These are phyloP conservation scores for Hirtodrosophila confusa DNA, from an alignment of 2,888 invertebrate genomes.

Conservation along the genomic window DNA sequence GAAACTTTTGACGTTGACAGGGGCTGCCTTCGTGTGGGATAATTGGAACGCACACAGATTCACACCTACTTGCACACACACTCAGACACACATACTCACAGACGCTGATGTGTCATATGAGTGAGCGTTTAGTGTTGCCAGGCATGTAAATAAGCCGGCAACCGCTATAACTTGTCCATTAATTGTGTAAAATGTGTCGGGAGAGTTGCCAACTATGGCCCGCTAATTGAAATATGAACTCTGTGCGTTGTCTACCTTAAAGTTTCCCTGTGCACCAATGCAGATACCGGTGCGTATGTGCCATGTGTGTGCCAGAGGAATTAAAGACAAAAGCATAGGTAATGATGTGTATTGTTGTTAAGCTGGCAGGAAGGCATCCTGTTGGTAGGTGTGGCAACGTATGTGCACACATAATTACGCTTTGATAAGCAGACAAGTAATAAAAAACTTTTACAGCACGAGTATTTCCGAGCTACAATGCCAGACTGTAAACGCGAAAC, in stretches of 20 bases:
- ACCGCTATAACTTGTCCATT: constrained; percentile 35
- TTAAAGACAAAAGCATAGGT: constrained; percentile 62
- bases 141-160: constrained; percentile 55
- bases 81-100: constrained; percentile 6
- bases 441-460: constrained; percentile 50
- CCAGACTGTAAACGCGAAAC: constrained; percentile 65
- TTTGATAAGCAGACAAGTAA: constrained; percentile 77
- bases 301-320: constrained; percentile 33
- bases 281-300: constrained; percentile 48
- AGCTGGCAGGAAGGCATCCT: constrained; percentile 25
- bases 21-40: constrained; percentile 45
- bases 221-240: constrained; percentile 65
- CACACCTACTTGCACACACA: constrained; percentile 22
- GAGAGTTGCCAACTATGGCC: constrained; percentile 40
- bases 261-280: constrained; percentile 29
- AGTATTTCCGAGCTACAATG: constrained; percentile 46
- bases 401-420: constrained; percentile 71
- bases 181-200: constrained; percentile 62
- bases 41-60: constrained; percentile 64
- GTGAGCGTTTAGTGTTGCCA: constrained; percentile 58
- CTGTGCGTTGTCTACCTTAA: constrained; percentile 39
- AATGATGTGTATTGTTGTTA: constrained; percentile 55
- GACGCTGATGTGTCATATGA: constrained; percentile 25
- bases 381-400: constrained; percentile 38
- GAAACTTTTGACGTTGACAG: constrained; percentile 76